Base-by-base conservation (phyloP, 2,888 invertebrate genomes). In the Chromoteleia sp. region DNA sequence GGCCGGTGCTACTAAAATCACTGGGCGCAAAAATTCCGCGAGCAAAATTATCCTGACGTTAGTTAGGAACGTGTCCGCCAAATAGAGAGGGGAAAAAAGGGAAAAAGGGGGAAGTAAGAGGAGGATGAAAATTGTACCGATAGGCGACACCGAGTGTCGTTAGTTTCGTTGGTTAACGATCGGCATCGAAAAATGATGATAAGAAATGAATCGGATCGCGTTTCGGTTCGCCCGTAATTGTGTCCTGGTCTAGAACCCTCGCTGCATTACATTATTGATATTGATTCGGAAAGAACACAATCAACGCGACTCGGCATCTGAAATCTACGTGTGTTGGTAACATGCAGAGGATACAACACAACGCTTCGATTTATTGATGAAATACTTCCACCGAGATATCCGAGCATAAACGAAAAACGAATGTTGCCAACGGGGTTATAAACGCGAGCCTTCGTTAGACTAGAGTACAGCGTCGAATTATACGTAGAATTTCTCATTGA, bases 241-340 rank as follows among this genome's bases (percentile, higher is more conserved):
- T 84, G 65, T 85, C 83, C 86, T 89, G 86, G 88, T 90, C 88
- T 86, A 85, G 85, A 87, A 86, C 86, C 88, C 88, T 88, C 88
- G 87, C 89, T 90, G 90, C 86, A 90, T 90, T 86, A 85, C 89
- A 90, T 90, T 89, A 90, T 89, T 87, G 88, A 90, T 89, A 90
- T 90, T 88, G 89, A 90, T 89, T 89, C 86, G 85, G 85, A 86
- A 89, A 88, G 88, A 89, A 61, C 87, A 87, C 88, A 89, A 89
- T 89, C 89, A 87, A 80, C 85, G 78, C 79, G 29, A 29, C 68
- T 19, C 52, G 70, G 56, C 30, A 33, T 61, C 48, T 33, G 5
- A 54, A 33, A 54, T 54, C 50, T 52, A 43, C 54, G 68, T 43
- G 78, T 76, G 74, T 78, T 73, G 71, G 52, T 63, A 52, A n/a